Percentiles rank a stretch among this genome's conserved stretches.
Evolutionary conservation across 2,888 invertebrate species (phyloP).

Genomic region (Sarcophaga caerulescens): DNA sequence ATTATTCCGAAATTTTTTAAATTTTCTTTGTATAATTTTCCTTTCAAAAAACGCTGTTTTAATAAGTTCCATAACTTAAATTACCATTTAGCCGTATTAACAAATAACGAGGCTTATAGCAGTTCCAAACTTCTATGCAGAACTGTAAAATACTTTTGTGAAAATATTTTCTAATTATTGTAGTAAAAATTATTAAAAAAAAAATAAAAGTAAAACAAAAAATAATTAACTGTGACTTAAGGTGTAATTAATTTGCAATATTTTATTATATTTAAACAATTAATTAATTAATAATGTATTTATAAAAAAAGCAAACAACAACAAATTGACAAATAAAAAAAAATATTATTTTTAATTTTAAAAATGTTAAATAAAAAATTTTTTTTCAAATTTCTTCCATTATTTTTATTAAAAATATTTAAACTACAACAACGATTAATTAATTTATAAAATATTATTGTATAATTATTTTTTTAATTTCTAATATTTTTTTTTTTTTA

Average conservation of each 20-base stretch:
- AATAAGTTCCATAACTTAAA: no score
- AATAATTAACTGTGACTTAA: conserved; percentile 70
- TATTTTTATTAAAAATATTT: conserved; percentile 40
- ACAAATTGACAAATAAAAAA: background rate
- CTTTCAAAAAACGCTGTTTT: no score
- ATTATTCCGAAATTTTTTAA: background rate
- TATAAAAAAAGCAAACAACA: conserved; percentile 13
- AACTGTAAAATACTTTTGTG: no score
- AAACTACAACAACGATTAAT: conserved; percentile 55
- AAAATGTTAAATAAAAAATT: background rate
- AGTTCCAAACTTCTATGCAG: no score
- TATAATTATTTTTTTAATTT: conserved; percentile 31
- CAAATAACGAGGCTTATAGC: no score
- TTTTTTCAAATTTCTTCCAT: conserved; percentile 57
- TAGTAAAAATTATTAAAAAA: conserved; percentile 59
- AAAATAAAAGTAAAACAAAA: conserved; percentile 62
- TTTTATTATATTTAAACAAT: conserved; percentile 37
- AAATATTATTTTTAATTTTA: background rate
- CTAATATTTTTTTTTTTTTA: conserved; percentile 18
- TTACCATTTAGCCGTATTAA: no score
- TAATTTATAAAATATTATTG: conserved; percentile 39
- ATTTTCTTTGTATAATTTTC: conserved; percentile 58
- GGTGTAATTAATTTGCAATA: conserved; percentile 68
- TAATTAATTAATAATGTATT: conserved; percentile 28
- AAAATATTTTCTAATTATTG: background rate